Evolutionary conservation across 2,888 invertebrate genomes (phyloP).

Genomic region (Suillia variegata): DNA sequence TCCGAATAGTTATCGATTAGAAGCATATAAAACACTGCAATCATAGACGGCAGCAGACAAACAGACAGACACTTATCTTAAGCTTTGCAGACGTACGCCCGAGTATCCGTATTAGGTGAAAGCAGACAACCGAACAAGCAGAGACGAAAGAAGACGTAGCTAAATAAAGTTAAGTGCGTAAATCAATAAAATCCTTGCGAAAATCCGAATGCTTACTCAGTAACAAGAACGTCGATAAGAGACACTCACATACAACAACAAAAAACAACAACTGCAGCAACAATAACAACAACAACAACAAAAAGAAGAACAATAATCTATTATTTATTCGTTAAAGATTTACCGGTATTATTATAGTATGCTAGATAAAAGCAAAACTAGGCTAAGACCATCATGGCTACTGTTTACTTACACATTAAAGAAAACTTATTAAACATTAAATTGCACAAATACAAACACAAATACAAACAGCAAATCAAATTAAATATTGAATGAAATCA

Average conservation of each 20-base stretch:
- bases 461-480: neutral
- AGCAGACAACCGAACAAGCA: no score
- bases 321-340: constrained; percentile 27
- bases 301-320: neutral
- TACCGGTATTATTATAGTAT: constrained; percentile 31
- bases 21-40: neutral
- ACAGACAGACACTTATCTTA: neutral
- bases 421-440: neutral
- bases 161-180: constrained; percentile 9
- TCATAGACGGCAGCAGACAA: neutral
- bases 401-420: no score
- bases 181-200: constrained; percentile 23
- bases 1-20: neutral
- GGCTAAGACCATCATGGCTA: no score
- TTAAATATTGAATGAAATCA: neutral
- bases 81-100: neutral
- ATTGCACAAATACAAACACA: neutral
- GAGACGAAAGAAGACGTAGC: no score
- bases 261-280: neutral
- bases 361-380: constrained; percentile 15
- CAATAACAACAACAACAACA: neutral
- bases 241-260: no score
- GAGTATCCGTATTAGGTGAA: neutral
- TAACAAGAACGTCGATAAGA: constrained; percentile 11
- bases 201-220: constrained; percentile 20